Percentiles rank a stretch among this genome's conserved stretches.
phyloP scores from a whole-genome alignment of 2,888 invertebrate genomes.

The Tribolium freemani region DNA sequence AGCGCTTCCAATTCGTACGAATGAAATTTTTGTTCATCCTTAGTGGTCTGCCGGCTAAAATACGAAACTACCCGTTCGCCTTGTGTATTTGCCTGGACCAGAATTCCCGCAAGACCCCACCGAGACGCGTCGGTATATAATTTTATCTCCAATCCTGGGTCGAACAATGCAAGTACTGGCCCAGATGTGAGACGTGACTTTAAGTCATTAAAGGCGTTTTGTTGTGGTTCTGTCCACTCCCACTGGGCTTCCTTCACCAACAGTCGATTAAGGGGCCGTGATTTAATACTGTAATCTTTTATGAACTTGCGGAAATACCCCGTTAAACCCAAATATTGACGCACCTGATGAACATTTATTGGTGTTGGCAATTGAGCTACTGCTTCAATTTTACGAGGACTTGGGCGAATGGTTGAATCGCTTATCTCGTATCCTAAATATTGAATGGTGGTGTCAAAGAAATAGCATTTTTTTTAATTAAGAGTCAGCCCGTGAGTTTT shows the following conservation, averaged over 20 bases:
- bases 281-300: no score
- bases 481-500: no score
- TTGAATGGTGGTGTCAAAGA: no score
- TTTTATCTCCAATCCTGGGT: conserved; percentile 16
- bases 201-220: conserved; percentile 4
- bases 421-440: no score
- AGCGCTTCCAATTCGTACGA: conserved; percentile 10
- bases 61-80: conserved; percentile 7
- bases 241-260: conserved; percentile 34
- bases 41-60: neutral
- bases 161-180: conserved; percentile 37
- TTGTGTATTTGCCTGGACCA: conserved; percentile 18
- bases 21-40: neutral
- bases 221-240: conserved; percentile 35
- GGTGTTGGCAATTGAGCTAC: no score
- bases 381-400: no score
- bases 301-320: conserved; percentile 29
- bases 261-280: conserved; percentile 22
- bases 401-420: no score
- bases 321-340: no score
- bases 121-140: conserved; percentile 44
- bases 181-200: conserved; percentile 13
- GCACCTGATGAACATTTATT: no score
- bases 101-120: conserved; percentile 37
- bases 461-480: no score